Evolutionary conservation across 2,113 vertebrate species (phyloP).

Genomic region (Hemibagrus wyckioides): DNA sequence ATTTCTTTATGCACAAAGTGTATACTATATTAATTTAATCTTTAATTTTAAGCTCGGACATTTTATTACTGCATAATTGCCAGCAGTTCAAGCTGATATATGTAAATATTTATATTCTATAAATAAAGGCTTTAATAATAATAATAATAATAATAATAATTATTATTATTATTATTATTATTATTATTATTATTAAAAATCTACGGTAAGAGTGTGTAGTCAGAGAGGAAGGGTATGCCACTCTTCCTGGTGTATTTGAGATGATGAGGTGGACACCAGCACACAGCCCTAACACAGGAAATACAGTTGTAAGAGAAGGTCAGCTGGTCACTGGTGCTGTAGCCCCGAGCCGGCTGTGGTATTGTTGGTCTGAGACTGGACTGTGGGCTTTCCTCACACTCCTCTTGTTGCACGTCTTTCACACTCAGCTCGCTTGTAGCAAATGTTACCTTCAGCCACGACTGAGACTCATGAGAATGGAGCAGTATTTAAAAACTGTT

Average conservation of each 20-base stretch:
- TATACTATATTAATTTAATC: not conserved
- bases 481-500: not conserved
- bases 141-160: no score
- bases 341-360: not conserved
- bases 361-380: not conserved
- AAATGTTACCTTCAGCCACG: not conserved
- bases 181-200: no score
- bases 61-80: not conserved
- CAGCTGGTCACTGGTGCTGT: not conserved
- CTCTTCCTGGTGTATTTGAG: not conserved
- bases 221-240: not conserved
- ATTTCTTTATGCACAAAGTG: no score
- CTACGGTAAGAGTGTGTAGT: not conserved
- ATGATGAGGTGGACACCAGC: not conserved
- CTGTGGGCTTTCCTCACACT: constrained; percentile 18
- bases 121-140: no score
- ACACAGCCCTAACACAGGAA: not conserved
- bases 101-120: no score
- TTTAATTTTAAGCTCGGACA: not conserved
- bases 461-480: not conserved
- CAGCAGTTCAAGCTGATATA: no score
- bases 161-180: no score
- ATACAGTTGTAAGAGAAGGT: not conserved
- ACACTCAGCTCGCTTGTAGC: not conserved
- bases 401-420: not conserved